Base-by-base conservation (phyloP, 1,140 invertebrate genomes). In the Pseudomyrmex gracilis region DNA sequence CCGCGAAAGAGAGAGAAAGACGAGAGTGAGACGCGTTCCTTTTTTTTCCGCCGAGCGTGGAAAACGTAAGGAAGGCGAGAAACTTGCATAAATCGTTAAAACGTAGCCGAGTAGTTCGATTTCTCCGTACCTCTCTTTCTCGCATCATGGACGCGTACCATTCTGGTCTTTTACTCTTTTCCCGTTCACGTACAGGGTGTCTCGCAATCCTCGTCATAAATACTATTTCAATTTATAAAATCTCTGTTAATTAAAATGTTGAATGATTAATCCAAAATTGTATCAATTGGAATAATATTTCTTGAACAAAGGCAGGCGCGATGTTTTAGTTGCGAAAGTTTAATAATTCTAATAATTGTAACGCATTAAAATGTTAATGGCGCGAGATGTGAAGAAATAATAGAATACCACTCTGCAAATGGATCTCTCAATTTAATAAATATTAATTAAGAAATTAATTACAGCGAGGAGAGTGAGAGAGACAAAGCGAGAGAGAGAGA, bases 11-110 rank as follows among this genome's bases (percentile, higher is more conserved):
- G n/a, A n/a, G n/a, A 34, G 34, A 34, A 34, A 34, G 34, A n/a
- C n/a, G n/a, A 34, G 34, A 34, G 20, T 20, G 43, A 24, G 47
- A 15, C 12, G 24, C 58, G 13, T 43, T 60, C 47, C n/a, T n/a
- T 63, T 63, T 74, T 73, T 73, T 60, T 57, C 34, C 20, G 15
- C 15, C 51, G 43, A 78, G 66, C 53, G 76, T 53, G 53, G 53
- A 71, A 80, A 80, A 80, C 66, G 66, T 71, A 80, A 80, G 76
- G 43, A 80, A 60, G 53, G 66, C 43, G 76, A 80, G 76, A 58
- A 80, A 80, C 76, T 80, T 80, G 76, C 76, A 80, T 80, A 80
- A 80, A 80, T 80, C 76, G 76, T 80, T 80, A 80, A 80, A 80
- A 9, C 66, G 76, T 78, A 74, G 49, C 57, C 68, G 22, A 34